Percentiles rank a stretch among this genome's conserved stretches.
phyloP scores from a whole-genome alignment of 2,888 invertebrate species.

The Sarcophaga subvicina region DNA sequence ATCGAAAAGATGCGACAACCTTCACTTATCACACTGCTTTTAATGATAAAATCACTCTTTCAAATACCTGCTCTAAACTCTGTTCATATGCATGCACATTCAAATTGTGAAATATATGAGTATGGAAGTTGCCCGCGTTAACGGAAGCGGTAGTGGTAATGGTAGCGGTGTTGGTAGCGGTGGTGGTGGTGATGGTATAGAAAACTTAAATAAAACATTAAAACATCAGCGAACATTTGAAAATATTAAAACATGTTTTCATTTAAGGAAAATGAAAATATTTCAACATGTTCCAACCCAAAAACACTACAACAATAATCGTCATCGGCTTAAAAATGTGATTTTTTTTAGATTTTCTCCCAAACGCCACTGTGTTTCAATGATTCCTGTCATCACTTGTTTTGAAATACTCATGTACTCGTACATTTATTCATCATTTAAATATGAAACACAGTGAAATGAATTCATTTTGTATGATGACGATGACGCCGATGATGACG shows the following conservation, averaged over 20 bases:
- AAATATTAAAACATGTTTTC: conserved; percentile 37
- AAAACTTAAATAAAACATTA: conserved; percentile 53
- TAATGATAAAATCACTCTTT: no score
- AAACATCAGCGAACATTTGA: not conserved
- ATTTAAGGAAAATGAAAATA: conserved; percentile 44
- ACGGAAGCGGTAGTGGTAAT: not conserved
- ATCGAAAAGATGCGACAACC: no score
- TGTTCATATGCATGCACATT: not conserved
- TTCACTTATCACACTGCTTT: no score
- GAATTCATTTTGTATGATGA: no score
- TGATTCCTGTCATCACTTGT: no score
- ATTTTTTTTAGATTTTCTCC: conserved; percentile 1
- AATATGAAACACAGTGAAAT: no score
- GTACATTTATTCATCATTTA: no score
- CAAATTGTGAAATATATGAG: not conserved
- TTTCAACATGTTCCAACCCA: conserved; percentile 47
- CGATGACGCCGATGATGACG: no score
- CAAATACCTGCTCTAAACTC: no score
- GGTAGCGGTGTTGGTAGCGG: not conserved
- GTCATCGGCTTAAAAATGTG: conserved; percentile 48
- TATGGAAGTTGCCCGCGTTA: not conserved
- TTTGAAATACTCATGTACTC: no score
- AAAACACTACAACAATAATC: conserved; percentile 52
- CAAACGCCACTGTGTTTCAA: no score
- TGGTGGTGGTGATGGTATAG: conserved; percentile 40